A percentile compares a stretch with the other conserved stretches of the same genome.
These are phyloP conservation scores for Yasuhikotakia modesta DNA, from an alignment of 2,797 vertebrate species.

Conservation along the genomic window DNA sequence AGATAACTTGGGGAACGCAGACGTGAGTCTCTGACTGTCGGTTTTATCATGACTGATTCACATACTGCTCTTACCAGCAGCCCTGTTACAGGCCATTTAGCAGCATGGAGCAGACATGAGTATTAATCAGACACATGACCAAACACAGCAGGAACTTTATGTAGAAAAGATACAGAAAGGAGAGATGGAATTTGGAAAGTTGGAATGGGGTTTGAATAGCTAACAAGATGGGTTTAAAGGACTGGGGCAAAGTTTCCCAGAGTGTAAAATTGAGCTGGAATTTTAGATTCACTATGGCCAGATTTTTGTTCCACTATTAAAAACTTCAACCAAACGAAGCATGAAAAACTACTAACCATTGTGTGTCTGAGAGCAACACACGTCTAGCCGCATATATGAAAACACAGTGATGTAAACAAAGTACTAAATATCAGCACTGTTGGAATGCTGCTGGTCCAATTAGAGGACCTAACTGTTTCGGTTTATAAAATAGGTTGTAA, in stretches of 20 bases:
- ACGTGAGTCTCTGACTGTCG: conserved; percentile 39
- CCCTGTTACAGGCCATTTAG: conserved; percentile 45
- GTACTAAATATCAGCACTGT: neutral
- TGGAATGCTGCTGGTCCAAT: neutral
- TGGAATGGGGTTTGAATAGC: neutral
- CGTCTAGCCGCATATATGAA: neutral
- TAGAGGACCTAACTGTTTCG: neutral
- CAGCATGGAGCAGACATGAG: conserved; percentile 8
- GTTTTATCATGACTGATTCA: conserved; percentile 58
- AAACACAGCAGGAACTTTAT: neutral
- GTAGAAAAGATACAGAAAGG: neutral
- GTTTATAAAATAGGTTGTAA: neutral
- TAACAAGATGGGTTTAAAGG: neutral
- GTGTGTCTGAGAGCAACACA: neutral
- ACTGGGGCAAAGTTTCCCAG: neutral
- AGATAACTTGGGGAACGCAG: conserved; percentile 39
- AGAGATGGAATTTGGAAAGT: neutral
- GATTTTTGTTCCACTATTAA: neutral
- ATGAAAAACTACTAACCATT: neutral
- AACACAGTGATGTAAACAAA: neutral
- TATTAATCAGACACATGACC: conserved; percentile 12
- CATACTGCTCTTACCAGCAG: conserved; percentile 4
- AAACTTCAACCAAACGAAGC: neutral
- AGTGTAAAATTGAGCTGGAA: neutral
- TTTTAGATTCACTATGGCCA: neutral